phyloP scores from a whole-genome alignment of 2,113 vertebrate genomes.

The Siphamia tubifer region DNA sequence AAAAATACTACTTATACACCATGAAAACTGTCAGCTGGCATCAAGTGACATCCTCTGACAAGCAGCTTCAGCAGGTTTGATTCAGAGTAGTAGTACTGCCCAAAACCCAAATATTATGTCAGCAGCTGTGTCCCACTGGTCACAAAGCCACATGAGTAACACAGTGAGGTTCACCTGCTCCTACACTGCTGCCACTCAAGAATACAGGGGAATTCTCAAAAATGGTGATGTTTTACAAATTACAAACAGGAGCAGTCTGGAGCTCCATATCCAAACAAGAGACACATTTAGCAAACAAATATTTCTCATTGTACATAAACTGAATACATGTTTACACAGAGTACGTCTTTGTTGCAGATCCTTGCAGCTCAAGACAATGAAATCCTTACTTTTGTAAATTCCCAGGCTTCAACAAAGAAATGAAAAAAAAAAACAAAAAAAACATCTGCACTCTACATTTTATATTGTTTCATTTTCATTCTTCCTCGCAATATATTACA shows the following conservation, averaged over 20 bases:
- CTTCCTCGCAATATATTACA: too few relatives aligned
- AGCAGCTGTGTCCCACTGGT: background rate
- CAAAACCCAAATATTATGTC: background rate
- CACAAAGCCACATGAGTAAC: conserved; percentile 8
- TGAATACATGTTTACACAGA: conserved; percentile 3
- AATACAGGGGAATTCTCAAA: conserved; percentile 1
- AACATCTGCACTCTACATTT: too few relatives aligned
- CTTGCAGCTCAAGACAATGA: background rate
- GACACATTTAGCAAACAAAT: conserved; percentile 23
- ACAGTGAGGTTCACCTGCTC: conserved; percentile 26
- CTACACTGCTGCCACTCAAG: background rate
- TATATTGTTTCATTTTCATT: too few relatives aligned
- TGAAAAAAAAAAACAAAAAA: too few relatives aligned
- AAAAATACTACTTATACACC: background rate
- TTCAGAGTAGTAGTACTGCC: background rate
- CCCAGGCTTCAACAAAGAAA: background rate
- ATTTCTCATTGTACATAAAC: background rate
- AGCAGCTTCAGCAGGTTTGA: background rate
- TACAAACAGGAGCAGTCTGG: conserved; percentile 2
- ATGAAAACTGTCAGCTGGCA: background rate
- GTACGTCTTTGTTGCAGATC: background rate
- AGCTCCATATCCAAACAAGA: conserved; percentile 10
- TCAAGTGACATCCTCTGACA: background rate
- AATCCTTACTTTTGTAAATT: background rate
- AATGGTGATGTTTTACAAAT: conserved; percentile 3